Percentiles rank a stretch among this genome's conserved stretches.
These are phyloP conservation scores for Cabera pusaria DNA, from an alignment of 2,888 invertebrate species.

Conservation along the genomic window DNA sequence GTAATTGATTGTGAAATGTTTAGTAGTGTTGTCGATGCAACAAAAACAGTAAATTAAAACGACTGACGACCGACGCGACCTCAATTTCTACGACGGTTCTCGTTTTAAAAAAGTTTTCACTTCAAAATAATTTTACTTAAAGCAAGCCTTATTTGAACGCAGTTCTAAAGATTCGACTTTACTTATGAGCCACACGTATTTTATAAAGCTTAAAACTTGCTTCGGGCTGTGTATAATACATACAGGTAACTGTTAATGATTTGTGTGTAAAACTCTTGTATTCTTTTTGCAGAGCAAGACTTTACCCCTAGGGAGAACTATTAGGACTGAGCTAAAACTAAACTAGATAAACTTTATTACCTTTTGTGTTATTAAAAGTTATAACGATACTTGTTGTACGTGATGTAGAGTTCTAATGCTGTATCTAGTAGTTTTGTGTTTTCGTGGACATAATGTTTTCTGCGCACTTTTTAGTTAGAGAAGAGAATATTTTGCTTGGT, in stretches of 20 bases:
- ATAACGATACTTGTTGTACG: conserved; percentile 1
- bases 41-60: no score
- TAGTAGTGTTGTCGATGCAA: no score
- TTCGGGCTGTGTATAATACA: conserved; percentile 50
- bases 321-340: neutral
- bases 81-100: no score
- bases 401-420: neutral
- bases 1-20: no score
- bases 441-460: no score
- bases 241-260: conserved; percentile 53
- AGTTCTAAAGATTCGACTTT: conserved; percentile 73
- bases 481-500: no score
- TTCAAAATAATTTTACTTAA: no score
- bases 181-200: conserved; percentile 77
- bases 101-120: no score
- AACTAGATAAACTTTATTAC: conserved; percentile 4
- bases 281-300: conserved; percentile 1
- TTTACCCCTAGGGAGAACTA: conserved; percentile 2
- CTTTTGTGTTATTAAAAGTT: conserved; percentile 6
- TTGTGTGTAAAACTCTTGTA: conserved; percentile 10
- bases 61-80: no score
- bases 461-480: no score
- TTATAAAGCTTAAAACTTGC: conserved; percentile 69
- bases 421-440: no score
- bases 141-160: no score